Percentiles rank a stretch among this genome's conserved stretches.
Conservation (phyloP, 2,888 invertebrate genomes). For the Drosophila sordidula region DNA sequence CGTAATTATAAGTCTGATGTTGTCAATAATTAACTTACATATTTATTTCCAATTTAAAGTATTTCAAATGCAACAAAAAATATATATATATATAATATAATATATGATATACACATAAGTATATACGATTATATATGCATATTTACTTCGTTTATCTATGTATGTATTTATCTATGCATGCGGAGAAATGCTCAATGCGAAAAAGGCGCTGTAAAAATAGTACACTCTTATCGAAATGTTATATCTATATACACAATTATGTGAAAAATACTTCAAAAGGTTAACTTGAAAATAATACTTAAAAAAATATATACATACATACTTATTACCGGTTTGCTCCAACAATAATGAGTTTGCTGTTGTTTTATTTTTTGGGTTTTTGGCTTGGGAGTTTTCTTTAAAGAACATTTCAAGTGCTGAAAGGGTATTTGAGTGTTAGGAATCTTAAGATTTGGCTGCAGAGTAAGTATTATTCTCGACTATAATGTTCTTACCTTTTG, state of each 20-base stretch:
- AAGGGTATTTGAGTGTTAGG: neutral
- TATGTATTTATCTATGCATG: slow-evolving; percentile 37
- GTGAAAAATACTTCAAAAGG: slow-evolving; percentile 36
- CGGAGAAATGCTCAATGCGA: slow-evolving; percentile 17
- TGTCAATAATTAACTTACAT: slow-evolving; percentile 78
- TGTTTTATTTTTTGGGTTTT: slow-evolving; percentile 13
- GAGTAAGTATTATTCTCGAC: neutral
- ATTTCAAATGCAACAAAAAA: slow-evolving; percentile 53
- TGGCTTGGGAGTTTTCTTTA: neutral
- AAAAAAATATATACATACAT: slow-evolving; percentile 57
- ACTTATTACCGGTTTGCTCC: slow-evolving; percentile 74
- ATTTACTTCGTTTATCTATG: slow-evolving; percentile 63
- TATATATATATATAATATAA: slow-evolving; percentile 29
- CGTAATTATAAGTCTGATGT: slow-evolving; percentile 84
- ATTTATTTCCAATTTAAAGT: slow-evolving; percentile 59
- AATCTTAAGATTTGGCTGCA: neutral
- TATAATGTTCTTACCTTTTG: neutral
- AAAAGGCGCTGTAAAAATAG: slow-evolving; percentile 38
- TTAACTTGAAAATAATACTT: slow-evolving; percentile 51
- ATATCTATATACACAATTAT: slow-evolving; percentile 61
- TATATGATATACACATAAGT: slow-evolving; percentile 25
- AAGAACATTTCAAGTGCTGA: too few relatives aligned
- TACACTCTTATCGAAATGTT: slow-evolving; percentile 55
- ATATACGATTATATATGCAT: slow-evolving; percentile 47
- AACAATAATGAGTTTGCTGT: slow-evolving; percentile 37